Evolutionary conservation across 2,888 invertebrate genomes (phyloP).

Genomic region (Aphodius sticticus): DNA sequence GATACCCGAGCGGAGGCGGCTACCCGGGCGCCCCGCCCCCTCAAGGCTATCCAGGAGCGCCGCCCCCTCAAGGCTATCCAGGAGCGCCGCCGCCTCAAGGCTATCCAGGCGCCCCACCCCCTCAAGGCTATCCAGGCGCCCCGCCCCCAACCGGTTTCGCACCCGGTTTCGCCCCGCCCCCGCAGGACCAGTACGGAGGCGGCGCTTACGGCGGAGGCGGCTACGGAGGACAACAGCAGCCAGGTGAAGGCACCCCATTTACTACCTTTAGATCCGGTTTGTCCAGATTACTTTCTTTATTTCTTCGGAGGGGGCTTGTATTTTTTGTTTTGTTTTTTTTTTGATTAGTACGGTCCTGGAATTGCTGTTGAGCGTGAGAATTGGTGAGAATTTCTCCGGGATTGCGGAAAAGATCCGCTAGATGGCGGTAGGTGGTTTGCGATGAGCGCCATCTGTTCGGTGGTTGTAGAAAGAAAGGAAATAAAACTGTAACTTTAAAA

Average conservation of each 20-base stretch:
- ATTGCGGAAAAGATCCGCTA: not conserved
- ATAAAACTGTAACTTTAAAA: too few species aligned
- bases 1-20: conserved; percentile 54
- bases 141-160: conserved; percentile 22
- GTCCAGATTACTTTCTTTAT: conserved; percentile 47
- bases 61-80: conserved; percentile 36
- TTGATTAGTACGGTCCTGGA: not conserved
- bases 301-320: conserved; percentile 14
- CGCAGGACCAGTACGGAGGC: conserved; percentile 50
- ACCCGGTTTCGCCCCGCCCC: conserved; percentile 49
- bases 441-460: too few species aligned
- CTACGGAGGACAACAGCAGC: conserved; percentile 43
- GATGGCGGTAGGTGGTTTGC: too few species aligned
- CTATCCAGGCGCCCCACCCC: conserved; percentile 58
- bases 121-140: conserved; percentile 48
- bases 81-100: conserved; percentile 51
- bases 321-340: conserved; percentile 6
- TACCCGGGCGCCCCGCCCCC: conserved; percentile 53
- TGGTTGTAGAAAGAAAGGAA: too few species aligned
- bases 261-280: conserved; percentile 51
- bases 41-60: conserved; percentile 49
- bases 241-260: conserved; percentile 57
- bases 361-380: not conserved
- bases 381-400: not conserved
- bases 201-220: conserved; percentile 49